A percentile compares a stretch with the other conserved stretches of the same genome.
These are phyloP conservation scores for Pantherophis guttatus DNA, from an alignment of 2,113 vertebrate genomes.

Conservation along the genomic window DNA sequence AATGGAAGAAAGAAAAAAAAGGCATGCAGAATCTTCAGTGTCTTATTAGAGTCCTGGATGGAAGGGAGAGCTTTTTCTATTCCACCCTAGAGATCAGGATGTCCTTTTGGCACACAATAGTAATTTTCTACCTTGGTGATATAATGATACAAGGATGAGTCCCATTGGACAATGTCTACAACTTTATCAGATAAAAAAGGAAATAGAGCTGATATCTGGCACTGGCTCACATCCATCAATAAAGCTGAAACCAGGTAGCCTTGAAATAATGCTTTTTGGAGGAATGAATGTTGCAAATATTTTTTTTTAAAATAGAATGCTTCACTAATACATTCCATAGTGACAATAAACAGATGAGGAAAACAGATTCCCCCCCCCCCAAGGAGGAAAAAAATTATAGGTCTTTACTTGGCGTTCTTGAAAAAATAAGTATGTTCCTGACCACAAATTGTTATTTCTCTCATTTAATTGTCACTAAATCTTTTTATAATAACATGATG, in stretches of 20 bases:
- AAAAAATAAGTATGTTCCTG: background rate
- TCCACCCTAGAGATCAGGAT: background rate
- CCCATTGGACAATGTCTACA: background rate
- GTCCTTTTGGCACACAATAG: background rate
- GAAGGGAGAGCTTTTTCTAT: background rate
- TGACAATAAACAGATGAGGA: background rate
- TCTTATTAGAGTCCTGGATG: background rate
- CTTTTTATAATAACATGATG: background rate
- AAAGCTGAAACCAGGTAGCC: slow-evolving; percentile 1
- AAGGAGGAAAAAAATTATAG: background rate
- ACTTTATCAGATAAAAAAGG: background rate
- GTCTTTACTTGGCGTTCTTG: background rate
- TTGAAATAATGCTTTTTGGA: background rate
- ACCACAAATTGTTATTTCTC: background rate
- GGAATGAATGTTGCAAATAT: background rate
- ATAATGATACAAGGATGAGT: background rate
- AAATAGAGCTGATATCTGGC: background rate
- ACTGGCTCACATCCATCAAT: background rate
- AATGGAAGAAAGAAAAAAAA: background rate
- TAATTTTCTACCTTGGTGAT: background rate
- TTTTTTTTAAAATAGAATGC: background rate
- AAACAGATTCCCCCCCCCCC: background rate
- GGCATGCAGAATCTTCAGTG: background rate
- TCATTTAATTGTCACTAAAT: background rate
- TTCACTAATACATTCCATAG: background rate